Evolutionary conservation across 1,140 invertebrate species (phyloP).

Genomic region (Matsumurasca onukii): DNA sequence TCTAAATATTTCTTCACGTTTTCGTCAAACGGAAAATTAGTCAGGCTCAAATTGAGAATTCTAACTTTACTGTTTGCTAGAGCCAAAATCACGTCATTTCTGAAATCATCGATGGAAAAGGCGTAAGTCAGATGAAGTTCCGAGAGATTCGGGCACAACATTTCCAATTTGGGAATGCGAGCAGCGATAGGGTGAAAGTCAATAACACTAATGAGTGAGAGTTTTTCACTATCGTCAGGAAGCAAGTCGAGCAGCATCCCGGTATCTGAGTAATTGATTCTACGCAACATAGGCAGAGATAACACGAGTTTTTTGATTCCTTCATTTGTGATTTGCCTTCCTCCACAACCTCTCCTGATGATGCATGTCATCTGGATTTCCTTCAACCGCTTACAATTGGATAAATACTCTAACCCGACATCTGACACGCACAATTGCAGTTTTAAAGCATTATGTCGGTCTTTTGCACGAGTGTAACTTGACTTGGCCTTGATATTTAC

Average conservation of each 20-base stretch:
- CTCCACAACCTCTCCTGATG: slow-evolving; percentile 13
- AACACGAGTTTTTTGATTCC: background rate
- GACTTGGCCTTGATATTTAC: slow-evolving; percentile 11
- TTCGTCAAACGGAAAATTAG: slow-evolving; percentile 17
- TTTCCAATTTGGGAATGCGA: background rate
- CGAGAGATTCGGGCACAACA: background rate
- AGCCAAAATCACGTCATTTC: slow-evolving; percentile 13
- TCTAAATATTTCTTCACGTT: slow-evolving; percentile 1
- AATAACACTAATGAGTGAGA: background rate
- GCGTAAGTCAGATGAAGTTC: slow-evolving; percentile 14
- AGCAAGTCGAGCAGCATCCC: slow-evolving; percentile 6
- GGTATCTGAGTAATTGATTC: slow-evolving; percentile 8
- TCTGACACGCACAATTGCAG: slow-evolving; percentile 19
- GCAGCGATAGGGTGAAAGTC: slow-evolving; percentile 7
- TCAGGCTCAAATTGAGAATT: slow-evolving; percentile 2
- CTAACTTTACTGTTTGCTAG: background rate
- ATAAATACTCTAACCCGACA: background rate
- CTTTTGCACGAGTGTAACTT: slow-evolving; percentile 2
- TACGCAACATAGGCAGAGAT: background rate
- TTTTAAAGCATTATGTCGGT: slow-evolving; percentile 18
- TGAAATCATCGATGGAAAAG: slow-evolving; percentile 6
- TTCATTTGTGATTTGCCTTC: slow-evolving; percentile 11
- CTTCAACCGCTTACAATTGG: background rate
- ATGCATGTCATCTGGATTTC: slow-evolving; percentile 24
- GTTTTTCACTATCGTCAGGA: background rate